These are phyloP conservation scores for Miniopterus natalensis DNA, from an alignment of 2,113 vertebrate genomes.

Conservation along the genomic window DNA sequence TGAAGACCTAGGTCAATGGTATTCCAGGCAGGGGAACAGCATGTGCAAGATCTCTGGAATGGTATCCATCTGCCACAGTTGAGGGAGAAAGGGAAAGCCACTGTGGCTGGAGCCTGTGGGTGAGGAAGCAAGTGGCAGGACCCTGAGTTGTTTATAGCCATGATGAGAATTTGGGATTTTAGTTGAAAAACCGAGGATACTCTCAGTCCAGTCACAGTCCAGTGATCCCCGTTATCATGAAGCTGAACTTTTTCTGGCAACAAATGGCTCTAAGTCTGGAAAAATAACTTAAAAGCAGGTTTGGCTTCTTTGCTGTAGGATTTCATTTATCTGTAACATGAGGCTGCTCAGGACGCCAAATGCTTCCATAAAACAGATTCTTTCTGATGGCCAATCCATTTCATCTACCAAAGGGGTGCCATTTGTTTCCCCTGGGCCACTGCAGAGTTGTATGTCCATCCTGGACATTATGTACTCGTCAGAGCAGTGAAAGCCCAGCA, in stretches of 20 bases:
- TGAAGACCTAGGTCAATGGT: background rate
- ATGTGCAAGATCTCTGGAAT: background rate
- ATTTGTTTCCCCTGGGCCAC: constrained; percentile 68
- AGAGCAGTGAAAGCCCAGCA: constrained; percentile 48
- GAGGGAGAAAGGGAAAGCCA: background rate
- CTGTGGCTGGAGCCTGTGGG: background rate
- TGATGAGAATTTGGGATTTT: background rate
- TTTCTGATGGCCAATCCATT: constrained; percentile 72
- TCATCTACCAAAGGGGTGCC: constrained; percentile 50
- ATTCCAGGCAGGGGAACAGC: background rate
- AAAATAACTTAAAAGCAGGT: constrained; percentile 72
- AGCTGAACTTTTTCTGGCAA: constrained; percentile 65
- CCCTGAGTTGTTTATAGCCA: background rate
- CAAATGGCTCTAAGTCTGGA: constrained; percentile 55
- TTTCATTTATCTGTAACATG: constrained; percentile 70
- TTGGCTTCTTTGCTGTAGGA: constrained; percentile 61
- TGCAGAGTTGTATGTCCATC: constrained; percentile 36
- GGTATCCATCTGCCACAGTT: background rate
- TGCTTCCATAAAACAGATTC: constrained; percentile 77
- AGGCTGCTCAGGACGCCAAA: constrained; percentile 69
- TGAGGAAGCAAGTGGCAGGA: background rate
- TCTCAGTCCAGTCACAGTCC: background rate
- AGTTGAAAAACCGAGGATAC: constrained; percentile 19
- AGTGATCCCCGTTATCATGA: background rate
- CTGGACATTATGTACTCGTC: constrained; percentile 45